Evolutionary conservation across 2,888 invertebrate genomes (phyloP).

Genomic region (Elegia similella): DNA sequence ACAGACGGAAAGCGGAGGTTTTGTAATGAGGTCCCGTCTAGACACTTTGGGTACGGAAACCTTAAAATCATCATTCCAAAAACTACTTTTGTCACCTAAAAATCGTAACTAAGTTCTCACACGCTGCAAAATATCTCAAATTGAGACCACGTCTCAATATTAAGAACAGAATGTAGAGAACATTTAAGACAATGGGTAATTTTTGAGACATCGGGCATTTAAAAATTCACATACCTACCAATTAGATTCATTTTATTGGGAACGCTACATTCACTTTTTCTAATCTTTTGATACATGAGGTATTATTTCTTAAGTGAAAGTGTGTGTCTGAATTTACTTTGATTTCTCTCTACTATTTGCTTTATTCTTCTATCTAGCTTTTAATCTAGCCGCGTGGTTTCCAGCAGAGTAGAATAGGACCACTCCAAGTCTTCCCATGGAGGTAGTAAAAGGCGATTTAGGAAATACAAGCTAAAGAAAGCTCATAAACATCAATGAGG

Average conservation of each 20-base stretch:
- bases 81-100: too few species aligned
- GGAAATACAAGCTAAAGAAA: too few species aligned
- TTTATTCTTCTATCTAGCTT: background rate
- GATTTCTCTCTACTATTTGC: background rate
- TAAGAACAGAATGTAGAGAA: background rate
- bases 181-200: background rate
- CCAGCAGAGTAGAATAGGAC: too few species aligned
- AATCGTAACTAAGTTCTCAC: background rate
- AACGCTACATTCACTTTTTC: background rate
- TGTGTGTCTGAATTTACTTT: background rate
- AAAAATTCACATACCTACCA: background rate
- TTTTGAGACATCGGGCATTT: background rate
- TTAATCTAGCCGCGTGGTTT: too few species aligned
- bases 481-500: too few species aligned
- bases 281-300: background rate
- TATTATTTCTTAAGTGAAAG: background rate
- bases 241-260: background rate
- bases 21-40: too few species aligned
- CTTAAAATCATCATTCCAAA: too few species aligned
- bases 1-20: too few species aligned
- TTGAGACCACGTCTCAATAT: background rate
- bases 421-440: too few species aligned
- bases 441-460: too few species aligned
- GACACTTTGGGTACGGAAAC: too few species aligned
- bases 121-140: background rate